phyloP scores from a whole-genome alignment of 2,797 vertebrate species.

The Phataginus tricuspis region DNA sequence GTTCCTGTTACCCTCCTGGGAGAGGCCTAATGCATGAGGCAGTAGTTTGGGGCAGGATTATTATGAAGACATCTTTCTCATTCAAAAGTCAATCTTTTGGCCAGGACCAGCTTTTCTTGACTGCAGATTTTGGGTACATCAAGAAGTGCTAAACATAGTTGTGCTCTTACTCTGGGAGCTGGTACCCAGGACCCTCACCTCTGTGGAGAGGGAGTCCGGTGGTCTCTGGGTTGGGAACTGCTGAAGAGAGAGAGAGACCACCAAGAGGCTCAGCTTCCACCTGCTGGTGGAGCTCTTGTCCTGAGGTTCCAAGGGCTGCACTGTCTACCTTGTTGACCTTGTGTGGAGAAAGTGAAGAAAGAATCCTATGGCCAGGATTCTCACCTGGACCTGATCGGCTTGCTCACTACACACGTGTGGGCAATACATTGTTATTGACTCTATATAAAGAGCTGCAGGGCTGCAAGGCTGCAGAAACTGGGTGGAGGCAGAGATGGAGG shows the following conservation, averaged over 20 bases:
- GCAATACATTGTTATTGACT: no score
- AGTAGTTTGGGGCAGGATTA: not conserved
- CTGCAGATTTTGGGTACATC: not conserved
- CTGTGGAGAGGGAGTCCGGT: not conserved
- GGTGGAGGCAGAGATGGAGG: no score
- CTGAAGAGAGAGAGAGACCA: not conserved
- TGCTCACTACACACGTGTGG: no score
- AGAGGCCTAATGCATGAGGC: not conserved
- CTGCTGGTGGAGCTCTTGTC: not conserved
- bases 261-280: not conserved
- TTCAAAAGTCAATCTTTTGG: not conserved
- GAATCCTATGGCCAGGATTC: no score
- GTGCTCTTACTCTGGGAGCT: not conserved
- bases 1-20: conserved; percentile 35
- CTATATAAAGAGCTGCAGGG: no score
- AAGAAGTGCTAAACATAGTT: not conserved
- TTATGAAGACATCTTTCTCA: not conserved
- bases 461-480: no score
- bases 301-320: not conserved
- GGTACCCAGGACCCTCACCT: not conserved
- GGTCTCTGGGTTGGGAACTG: not conserved
- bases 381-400: no score
- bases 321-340: not conserved
- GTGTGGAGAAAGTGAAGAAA: no score
- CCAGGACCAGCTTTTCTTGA: not conserved